These are phyloP conservation scores for Rachycentron canadum DNA, from an alignment of 2,797 vertebrate genomes.

Conservation along the genomic window DNA sequence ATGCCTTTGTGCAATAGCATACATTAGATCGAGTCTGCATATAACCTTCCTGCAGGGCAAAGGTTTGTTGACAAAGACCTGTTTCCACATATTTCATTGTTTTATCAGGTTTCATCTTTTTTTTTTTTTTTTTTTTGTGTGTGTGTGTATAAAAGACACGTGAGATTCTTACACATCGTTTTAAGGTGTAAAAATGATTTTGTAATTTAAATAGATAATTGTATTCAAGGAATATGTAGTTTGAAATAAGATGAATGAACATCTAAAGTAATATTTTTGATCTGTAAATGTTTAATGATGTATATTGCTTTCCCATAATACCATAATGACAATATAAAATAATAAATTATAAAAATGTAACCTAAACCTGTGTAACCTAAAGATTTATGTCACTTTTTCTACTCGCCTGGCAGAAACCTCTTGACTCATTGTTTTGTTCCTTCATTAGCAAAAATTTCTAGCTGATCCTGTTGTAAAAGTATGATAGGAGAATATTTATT, in stretches of 20 bases:
- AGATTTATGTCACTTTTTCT: background rate
- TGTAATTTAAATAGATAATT: conserved; percentile 65
- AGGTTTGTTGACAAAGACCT: background rate
- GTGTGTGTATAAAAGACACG: conserved; percentile 40
- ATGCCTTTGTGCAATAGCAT: background rate
- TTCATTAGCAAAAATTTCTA: background rate
- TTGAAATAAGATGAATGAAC: conserved; percentile 47
- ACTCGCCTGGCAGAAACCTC: background rate
- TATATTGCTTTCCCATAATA: background rate
- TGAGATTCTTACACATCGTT: conserved; percentile 64
- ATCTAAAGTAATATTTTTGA: conserved; percentile 49
- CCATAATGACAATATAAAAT: background rate
- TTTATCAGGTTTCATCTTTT: conserved; percentile 20
- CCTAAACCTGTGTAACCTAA: background rate
- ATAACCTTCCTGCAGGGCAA: background rate
- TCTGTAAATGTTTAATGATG: conserved; percentile 21
- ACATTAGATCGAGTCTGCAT: background rate
- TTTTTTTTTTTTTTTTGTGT: conserved; percentile 37
- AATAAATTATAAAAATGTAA: background rate
- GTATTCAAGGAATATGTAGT: conserved; percentile 77
- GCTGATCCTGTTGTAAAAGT: background rate
- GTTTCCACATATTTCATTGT: background rate
- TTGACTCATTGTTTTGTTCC: conserved; percentile 4
- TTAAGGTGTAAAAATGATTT: conserved; percentile 73
- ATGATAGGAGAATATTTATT: conserved; percentile 23